Evolutionary conservation across 2,113 vertebrate genomes (phyloP), one percentile per base, ranked within the genome.

Genomic region (Microcebus ravelobensis): DNA sequence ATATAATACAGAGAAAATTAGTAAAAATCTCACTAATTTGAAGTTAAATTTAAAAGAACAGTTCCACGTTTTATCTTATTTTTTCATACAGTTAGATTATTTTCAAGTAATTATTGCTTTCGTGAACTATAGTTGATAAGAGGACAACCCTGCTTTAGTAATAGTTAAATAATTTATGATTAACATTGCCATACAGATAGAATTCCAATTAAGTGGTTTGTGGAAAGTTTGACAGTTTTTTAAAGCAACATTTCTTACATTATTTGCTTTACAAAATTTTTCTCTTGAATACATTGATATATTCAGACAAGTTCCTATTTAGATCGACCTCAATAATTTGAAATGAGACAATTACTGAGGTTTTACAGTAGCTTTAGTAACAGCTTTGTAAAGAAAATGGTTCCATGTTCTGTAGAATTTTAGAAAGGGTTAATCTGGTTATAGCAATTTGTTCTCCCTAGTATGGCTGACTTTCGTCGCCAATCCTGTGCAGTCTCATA

Each of bases 401-500:
- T 90, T 97, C 95, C 95, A 63, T 98, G 77, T 97, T 73, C 76
- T 95, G 2, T 95, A 98, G 71, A 98, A 95, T 97, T 98, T 98
- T 95, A 98, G 96, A 97, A 95, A 97, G 97, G 97, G 96, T 98
- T 98, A 94, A 90, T 96, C 83, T 97, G 96, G 96, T 97, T 98
- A 97, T 98, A 98, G 98, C 97, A 97, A 87, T 96, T 96, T 98
- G 97, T 97, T 96, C 71, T 6, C 76, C 97, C 98, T 98, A 98
- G 98, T 98, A 98, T 98, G 98, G 98, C 98, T 98, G 98, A 98
- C 97, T 98, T 98, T 98, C 94, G 97, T 98, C 97, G 96, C 98
- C 98, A 98, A 98, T 96, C 99, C 98, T 98, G 25, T 98, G 97
- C 98, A 95, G 97, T 98, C 98, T 98, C 96, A 17, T 99, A 98